phyloP scores from a whole-genome alignment of 2,888 invertebrate species.

The Nymphalis urticae region DNA sequence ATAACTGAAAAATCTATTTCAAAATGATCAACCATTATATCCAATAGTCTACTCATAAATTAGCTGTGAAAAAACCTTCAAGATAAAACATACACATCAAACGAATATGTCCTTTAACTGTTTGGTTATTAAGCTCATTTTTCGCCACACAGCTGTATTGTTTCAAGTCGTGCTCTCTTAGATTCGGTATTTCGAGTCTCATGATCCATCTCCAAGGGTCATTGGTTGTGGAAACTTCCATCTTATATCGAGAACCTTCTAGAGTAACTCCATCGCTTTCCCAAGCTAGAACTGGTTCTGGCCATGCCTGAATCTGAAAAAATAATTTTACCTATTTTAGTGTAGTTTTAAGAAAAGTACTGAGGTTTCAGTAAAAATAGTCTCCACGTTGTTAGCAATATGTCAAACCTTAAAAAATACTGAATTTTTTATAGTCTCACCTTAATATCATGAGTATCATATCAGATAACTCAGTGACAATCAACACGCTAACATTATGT shows the following conservation, averaged over 20 bases:
- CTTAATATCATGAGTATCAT: no score
- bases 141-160: slow-evolving; percentile 92
- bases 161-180: slow-evolving; percentile 86
- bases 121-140: slow-evolving; percentile 90
- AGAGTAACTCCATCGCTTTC: slow-evolving; percentile 89
- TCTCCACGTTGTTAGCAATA: no score
- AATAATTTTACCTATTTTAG: not conserved
- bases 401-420: no score
- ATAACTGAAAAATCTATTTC: no score
- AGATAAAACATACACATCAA: slow-evolving; percentile 57
- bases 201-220: slow-evolving; percentile 86
- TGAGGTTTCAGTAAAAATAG: no score
- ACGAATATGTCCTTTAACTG: slow-evolving; percentile 84
- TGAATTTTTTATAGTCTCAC: no score
- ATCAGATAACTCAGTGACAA: no score
- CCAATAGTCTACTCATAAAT: no score
- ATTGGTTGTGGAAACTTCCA: slow-evolving; percentile 59
- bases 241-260: slow-evolving; percentile 77
- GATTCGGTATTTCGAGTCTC: slow-evolving; percentile 87
- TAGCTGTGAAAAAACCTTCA: not conserved
- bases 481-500: no score
- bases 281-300: slow-evolving; percentile 93
- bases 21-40: no score
- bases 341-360: no score
- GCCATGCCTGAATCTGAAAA: slow-evolving; percentile 89